These are phyloP conservation scores for Astropecten irregularis DNA, from an alignment of 53 echinoderm and acorn worm genomes.

Conservation along the genomic window DNA sequence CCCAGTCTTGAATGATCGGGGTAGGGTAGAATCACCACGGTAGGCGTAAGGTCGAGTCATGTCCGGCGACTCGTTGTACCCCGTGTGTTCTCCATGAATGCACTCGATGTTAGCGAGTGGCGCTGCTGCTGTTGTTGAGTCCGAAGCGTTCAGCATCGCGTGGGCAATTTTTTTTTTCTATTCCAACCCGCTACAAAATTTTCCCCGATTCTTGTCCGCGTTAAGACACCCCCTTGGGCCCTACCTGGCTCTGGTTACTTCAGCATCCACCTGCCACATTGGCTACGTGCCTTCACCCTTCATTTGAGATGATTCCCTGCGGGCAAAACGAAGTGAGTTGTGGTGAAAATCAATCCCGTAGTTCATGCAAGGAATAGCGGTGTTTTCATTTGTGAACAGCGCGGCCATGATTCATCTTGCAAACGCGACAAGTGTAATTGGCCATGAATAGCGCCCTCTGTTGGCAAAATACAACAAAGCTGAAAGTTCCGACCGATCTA, in stretches of 20 bases:
- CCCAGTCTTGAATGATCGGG: constrained; percentile 31
- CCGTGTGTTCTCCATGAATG: constrained; percentile 8
- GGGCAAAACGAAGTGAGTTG: neutral
- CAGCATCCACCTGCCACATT: constrained; percentile 9
- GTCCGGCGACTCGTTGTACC: neutral
- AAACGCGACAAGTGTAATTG: no score
- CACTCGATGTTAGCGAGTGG: constrained; percentile 45
- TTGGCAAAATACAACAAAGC: neutral
- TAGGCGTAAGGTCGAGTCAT: constrained; percentile 47
- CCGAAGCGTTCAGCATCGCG: neutral
- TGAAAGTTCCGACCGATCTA: no score
- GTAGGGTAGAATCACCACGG: constrained; percentile 41
- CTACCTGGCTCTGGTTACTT: constrained; percentile 3
- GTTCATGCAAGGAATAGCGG: neutral
- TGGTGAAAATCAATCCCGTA: constrained; percentile 6
- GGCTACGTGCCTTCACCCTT: constrained; percentile 10
- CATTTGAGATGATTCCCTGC: neutral
- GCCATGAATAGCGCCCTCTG: constrained; percentile 22
- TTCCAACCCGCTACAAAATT: neutral
- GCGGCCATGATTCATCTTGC: constrained; percentile 33
- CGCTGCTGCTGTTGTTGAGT: constrained; percentile 6
- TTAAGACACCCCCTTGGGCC: neutral
- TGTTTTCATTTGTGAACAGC: neutral
- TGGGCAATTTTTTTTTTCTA: no score
- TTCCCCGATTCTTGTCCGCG: neutral